Base-by-base conservation (phyloP, 1,140 invertebrate species). In the Latrodectus geometricus region DNA sequence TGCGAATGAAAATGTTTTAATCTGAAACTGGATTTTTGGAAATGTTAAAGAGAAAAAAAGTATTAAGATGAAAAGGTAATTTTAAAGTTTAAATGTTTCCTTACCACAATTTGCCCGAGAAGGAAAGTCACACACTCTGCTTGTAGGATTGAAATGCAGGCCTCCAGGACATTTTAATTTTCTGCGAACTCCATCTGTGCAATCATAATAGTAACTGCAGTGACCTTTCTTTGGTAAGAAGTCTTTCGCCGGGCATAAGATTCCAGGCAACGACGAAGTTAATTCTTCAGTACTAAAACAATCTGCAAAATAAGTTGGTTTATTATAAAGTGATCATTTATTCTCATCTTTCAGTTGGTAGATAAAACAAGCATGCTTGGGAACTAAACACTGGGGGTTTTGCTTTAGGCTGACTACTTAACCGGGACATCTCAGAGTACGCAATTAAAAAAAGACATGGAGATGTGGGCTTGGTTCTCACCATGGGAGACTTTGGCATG, bases 141-240 rank as follows among this genome's bases (percentile, higher is more conserved):
- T 84, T 21, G 72, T 79, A 2, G 88, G 84, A 68, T 90, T 90
- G 75, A 89, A 90, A 72, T 89, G 79, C 9, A 90, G 81, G 9
- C 80, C 85, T 14, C 65, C 65, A 1, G 90, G 89, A 52, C 89
- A 90, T 49, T 74, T 88, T 69, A 89, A 82, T 35, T 89, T 84
- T 11, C 81, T 70, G 3, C 89, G 84, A 20, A 48, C 61, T 21
- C 61, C 73, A 9, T 77, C 88, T n/a, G 88, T 79, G 48, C 84
- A 86, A n/a, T 86, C 68, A 17, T 50, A 72, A 14, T 78, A 86
- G n/a, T 76, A 76, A 8, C 17, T 17, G 65, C 82, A 84, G 12
- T 52, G 12, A 0, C 56, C 9, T 12, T 8, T 3, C 15, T 70
- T 54, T 1, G 82, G 82, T 12, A 75, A 12, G 61, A 84, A 12